phyloP scores from a whole-genome alignment of 2,797 vertebrate species.

The Pitangus sulphuratus region DNA sequence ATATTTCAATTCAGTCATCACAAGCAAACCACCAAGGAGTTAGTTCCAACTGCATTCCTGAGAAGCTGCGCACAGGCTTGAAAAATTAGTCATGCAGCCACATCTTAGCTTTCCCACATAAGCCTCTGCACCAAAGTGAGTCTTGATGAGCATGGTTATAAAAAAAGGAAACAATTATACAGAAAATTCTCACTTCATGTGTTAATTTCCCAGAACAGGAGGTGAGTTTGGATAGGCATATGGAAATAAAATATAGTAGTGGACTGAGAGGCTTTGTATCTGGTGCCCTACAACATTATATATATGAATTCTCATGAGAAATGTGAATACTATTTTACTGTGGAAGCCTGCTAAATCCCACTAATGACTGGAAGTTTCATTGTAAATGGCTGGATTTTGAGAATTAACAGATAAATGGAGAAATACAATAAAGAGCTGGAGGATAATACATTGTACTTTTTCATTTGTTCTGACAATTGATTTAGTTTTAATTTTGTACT shows the following conservation, averaged over 20 bases:
- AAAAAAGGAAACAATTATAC: conserved; percentile 19
- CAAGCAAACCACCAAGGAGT: conserved; percentile 23
- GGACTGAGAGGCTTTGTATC: neutral
- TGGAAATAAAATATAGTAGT: conserved; percentile 58
- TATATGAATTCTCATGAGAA: conserved; percentile 30
- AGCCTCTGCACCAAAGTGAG: neutral
- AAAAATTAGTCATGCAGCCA: conserved; percentile 66
- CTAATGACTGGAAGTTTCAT: conserved; percentile 11
- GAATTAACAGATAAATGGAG: conserved; percentile 27
- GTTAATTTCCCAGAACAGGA: conserved; percentile 43
- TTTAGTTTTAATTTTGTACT: conserved; percentile 36
- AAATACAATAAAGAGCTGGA: neutral
- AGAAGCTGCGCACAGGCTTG: conserved; percentile 37
- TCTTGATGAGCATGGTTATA: conserved; percentile 28
- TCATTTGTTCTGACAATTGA: conserved; percentile 17
- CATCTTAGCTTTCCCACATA: conserved; percentile 55
- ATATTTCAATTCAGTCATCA: conserved; percentile 52
- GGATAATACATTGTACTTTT: neutral
- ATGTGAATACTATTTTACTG: neutral
- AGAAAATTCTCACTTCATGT: conserved; percentile 56
- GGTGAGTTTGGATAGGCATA: conserved; percentile 27
- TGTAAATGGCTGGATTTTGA: conserved; percentile 27
- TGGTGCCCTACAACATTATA: neutral
- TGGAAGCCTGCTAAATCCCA: conserved; percentile 5
- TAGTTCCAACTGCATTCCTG: conserved; percentile 57